These are phyloP conservation scores for Papilio polyxenes DNA, from an alignment of 1,140 invertebrate species.

Conservation along the genomic window DNA sequence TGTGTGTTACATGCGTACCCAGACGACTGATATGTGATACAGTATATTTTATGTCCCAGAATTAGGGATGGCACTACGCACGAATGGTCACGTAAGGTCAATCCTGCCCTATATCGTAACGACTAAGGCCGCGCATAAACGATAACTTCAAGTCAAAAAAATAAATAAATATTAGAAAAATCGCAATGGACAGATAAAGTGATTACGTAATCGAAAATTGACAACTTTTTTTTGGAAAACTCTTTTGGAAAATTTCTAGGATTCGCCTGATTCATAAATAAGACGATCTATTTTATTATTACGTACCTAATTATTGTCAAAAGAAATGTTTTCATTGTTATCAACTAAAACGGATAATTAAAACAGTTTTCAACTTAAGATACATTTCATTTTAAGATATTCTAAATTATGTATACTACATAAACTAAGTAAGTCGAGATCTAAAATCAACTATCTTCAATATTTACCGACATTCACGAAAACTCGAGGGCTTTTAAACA, in stretches of 20 bases:
- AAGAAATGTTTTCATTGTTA: no score
- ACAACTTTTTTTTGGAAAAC: no score
- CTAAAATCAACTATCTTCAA: not conserved
- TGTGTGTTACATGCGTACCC: constrained; percentile 12
- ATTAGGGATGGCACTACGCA: constrained; percentile 30
- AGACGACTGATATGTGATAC: not conserved
- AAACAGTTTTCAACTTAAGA: no score
- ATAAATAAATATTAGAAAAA: not conserved
- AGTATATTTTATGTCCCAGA: constrained; percentile 1
- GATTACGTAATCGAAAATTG: not conserved
- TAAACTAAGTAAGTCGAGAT: not conserved
- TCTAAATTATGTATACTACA: not conserved
- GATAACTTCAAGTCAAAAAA: not conserved
- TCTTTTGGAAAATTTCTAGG: no score
- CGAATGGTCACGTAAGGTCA: constrained; percentile 19
- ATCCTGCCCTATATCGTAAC: not conserved
- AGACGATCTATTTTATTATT: no score
- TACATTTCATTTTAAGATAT: not conserved
- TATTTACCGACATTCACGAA: not conserved
- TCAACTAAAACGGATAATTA: no score
- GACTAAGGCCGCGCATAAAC: not conserved
- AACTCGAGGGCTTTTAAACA: not conserved
- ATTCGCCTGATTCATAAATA: no score
- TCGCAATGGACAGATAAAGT: not conserved
- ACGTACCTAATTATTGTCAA: no score